Conservation (phyloP, 2,113 vertebrate genomes). For the Nannospalax galili region DNA sequence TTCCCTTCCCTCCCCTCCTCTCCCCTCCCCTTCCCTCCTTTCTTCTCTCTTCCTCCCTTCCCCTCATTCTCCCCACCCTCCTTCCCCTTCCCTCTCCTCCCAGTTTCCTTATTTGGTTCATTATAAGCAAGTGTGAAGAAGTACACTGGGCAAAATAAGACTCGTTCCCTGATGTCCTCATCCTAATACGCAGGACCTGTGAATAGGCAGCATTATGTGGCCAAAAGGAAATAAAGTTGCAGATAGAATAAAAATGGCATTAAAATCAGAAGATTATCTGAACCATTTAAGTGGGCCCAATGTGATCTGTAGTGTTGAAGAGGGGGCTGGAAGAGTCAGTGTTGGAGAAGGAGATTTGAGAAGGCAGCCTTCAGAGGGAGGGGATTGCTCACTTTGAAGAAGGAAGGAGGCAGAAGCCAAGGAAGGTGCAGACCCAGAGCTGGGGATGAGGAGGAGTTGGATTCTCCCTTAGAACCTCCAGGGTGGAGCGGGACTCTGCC, state of each 20-base stretch:
- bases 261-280: too few relatives aligned
- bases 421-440: not conserved
- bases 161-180: not conserved
- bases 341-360: not conserved
- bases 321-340: not conserved
- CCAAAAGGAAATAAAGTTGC: not conserved
- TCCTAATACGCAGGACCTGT: not conserved
- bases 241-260: not conserved
- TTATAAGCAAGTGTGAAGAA: not conserved
- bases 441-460: not conserved
- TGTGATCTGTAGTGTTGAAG: too few relatives aligned
- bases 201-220: not conserved
- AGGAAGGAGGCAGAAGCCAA: not conserved
- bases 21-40: rapidly evolving
- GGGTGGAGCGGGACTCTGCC: not conserved
- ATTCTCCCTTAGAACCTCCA: not conserved
- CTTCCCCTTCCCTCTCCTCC: too few relatives aligned
- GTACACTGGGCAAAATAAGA: not conserved
- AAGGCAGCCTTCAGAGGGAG: not conserved
- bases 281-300: too few relatives aligned
- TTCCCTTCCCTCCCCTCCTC: not conserved
- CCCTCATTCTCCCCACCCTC: too few relatives aligned
- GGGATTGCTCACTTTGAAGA: not conserved
- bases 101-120: not conserved
- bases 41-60: rapidly evolving